These are phyloP conservation scores for Anthonomus grandis DNA, from an alignment of 1,140 invertebrate genomes.

Conservation along the genomic window DNA sequence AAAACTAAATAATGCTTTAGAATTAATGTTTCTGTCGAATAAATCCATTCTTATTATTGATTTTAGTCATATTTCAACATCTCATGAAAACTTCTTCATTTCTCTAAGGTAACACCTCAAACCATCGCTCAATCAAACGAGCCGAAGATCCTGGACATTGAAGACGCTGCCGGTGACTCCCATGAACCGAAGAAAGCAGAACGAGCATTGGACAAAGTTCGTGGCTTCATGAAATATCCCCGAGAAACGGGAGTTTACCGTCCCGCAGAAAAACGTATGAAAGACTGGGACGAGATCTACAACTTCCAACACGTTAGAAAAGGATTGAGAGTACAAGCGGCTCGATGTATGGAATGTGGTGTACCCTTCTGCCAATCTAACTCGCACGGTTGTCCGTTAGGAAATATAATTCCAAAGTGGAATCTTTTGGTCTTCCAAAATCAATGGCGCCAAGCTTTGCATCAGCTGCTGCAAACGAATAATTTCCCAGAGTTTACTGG, in stretches of 20 bases:
- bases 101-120: slow-evolving; percentile 15
- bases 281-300: slow-evolving; percentile 98
- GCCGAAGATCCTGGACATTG: slow-evolving; percentile 74
- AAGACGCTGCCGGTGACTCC: slow-evolving; percentile 77
- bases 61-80: too few species aligned
- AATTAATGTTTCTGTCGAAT: too few species aligned
- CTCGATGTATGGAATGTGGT: slow-evolving; percentile 97
- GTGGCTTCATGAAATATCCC: slow-evolving; percentile 93
- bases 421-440: slow-evolving; percentile 94
- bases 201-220: slow-evolving; percentile 84
- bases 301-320: slow-evolving; percentile 82
- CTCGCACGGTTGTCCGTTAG: slow-evolving; percentile 86
- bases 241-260: slow-evolving; percentile 84
- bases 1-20: too few species aligned
- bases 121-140: slow-evolving; percentile 51
- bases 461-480: slow-evolving; percentile 95
- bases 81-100: too few species aligned
- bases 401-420: slow-evolving; percentile 99
- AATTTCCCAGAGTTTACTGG: slow-evolving; percentile 99
- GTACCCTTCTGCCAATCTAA: slow-evolving; percentile 98
- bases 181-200: slow-evolving; percentile 75
- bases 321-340: slow-evolving; percentile 60
- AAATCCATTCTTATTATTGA: too few species aligned
- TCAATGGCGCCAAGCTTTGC: slow-evolving; percentile 95
- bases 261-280: slow-evolving; percentile 73